phyloP scores from a whole-genome alignment of 2,888 invertebrate species.

The Perithous albicinctus region DNA sequence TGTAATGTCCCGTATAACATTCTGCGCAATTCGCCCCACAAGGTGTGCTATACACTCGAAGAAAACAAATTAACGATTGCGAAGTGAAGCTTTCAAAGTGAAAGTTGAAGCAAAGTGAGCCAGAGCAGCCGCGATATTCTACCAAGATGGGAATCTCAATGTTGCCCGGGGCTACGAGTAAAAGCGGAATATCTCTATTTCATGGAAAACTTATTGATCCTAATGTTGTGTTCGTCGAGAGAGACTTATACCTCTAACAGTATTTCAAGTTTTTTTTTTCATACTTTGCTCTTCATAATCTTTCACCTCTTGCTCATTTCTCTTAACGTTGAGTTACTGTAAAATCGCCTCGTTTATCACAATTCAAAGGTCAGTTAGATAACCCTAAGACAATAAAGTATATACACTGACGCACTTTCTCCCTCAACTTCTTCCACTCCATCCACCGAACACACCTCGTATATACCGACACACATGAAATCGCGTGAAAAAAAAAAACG shows the following conservation, averaged over 20 bases:
- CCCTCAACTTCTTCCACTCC: background rate
- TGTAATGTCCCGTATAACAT: background rate
- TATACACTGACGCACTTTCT: background rate
- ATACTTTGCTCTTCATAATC: constrained; percentile 34
- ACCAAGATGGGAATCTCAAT: constrained; percentile 44
- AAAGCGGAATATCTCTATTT: constrained; percentile 22
- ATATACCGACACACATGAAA: background rate
- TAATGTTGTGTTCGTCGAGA: constrained; percentile 23
- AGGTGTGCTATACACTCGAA: constrained; percentile 23
- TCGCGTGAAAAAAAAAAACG: background rate
- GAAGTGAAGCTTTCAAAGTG: constrained; percentile 47
- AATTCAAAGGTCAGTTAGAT: constrained; percentile 25
- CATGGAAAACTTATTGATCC: constrained; percentile 47
- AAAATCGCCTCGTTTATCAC: constrained; percentile 43
- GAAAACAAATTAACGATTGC: constrained; percentile 55
- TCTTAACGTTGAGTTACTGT: constrained; percentile 36
- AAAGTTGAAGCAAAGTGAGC: constrained; percentile 47
- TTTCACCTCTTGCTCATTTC: constrained; percentile 10
- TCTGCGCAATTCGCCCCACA: background rate
- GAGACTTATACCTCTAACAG: background rate
- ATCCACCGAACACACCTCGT: background rate
- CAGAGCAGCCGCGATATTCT: constrained; percentile 22
- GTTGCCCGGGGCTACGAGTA: constrained; percentile 20
- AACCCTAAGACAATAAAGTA: constrained; percentile 47
- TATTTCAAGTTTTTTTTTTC: constrained; percentile 33